Base-by-base conservation (phyloP, 2,888 invertebrate species). In the Melinaea menophilus region DNA sequence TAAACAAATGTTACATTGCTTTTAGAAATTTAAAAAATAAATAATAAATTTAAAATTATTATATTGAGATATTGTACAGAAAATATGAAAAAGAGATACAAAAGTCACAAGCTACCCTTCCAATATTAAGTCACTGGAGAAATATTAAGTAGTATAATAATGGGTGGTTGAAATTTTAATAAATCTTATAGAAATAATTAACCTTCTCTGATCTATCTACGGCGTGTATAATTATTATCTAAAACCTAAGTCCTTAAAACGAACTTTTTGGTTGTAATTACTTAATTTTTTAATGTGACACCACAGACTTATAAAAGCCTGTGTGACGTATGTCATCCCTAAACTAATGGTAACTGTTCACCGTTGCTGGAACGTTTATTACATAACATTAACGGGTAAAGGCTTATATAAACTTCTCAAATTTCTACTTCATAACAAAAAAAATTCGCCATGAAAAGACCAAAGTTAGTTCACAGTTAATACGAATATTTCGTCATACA, bases 231-330 rank as follows among this genome's bases (percentile, higher is more conserved):
- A 79, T 73, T 67, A 69, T 72, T 70, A 73, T 68, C 82, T 89
- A 89, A 83, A 89, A 89, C 88, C 85, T 89, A 86, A 89, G 90
- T 90, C 88, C 90, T 81, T 89, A 89, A 80, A 89, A 87, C 86
- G 90, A 90, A 90, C 90, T 89, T 89, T 90, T 90, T 90, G 90
- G 90, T 90, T 88, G 85, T 84, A 83, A 84, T 86, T 85, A 85
- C 89, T 88, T 88, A 90, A 79, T 79, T 66, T 69, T 82, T 81
- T 79, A 83, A 79, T 68, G 72, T 76, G 84, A 85, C 86, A 74
- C 3, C 41, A 41, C 41, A 41, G 41, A 9, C 41, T 37, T 41
- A 41, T 41, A 41, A 41, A 9, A 41, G 41, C 11, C 41, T 9
- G 41, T 9, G 41, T 41, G 41, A 41, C 41, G 78, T 80, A 73